Evolutionary conservation across 2,113 vertebrate species (phyloP), one percentile per base, ranked within the genome.

Genomic region (Triplophysa tibetana): DNA sequence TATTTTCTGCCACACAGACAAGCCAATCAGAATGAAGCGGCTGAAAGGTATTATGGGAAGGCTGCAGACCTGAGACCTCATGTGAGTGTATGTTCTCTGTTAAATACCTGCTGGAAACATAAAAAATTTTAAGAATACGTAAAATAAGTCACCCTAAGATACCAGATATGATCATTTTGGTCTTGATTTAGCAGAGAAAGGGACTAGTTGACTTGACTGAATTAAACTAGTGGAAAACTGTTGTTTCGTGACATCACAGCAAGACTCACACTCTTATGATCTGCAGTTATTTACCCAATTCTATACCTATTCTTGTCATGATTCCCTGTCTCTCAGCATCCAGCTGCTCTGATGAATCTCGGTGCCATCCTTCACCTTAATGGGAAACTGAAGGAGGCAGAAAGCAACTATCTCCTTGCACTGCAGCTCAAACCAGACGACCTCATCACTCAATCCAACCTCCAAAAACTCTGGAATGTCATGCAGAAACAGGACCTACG

Each of bases 331-430:
- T 90, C 77, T 81, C 89, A 99, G 98, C 97, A 99, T 82, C 96
- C 97, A 0, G 97, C 96, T 65, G 97, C 98, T 67, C 88, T 99
- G 67, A 98, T 99, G 98, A 99, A 99, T 91, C 92, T 99, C 14
- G 97, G 98, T 41, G 97, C 97, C 21, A 99, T 99, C 85, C 95
- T 99, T 21, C 97, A 99, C 85, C 96, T 98, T 85, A 99, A 99
- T 2, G 96, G 97, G 56, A 95, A 95, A 67, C 93, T 99, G 62
- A 93, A 91, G 86, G 93, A 97, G 69, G 97, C 97, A 0, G 98
- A 99, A 90, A 91, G 94, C 89, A 97, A 99, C 91, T 99, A 99
- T 91, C 95, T 99, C 86, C 91, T 92, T 84, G 98, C 98, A 1
- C 95, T 99, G 81, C 95, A 93, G 78, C 95, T 98, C 86, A 99